Conservation (phyloP, 1,140 invertebrate species). For the Bombyx mandarina region DNA sequence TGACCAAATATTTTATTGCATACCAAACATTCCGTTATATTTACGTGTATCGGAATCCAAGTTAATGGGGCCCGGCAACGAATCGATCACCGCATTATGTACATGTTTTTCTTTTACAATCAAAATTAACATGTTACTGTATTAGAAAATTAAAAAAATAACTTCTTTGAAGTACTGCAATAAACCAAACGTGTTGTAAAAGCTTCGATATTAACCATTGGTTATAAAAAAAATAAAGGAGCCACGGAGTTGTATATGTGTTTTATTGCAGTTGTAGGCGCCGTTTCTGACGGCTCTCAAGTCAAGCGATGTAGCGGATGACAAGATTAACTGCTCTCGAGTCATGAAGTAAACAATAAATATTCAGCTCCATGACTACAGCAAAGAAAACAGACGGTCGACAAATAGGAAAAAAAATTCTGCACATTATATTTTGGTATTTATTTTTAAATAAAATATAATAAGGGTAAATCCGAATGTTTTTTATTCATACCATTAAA, state of each 20-base stretch:
- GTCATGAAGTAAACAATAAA: too few relatives aligned
- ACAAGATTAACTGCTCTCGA: background rate
- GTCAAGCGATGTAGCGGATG: background rate
- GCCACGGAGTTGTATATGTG: slow-evolving; percentile 29
- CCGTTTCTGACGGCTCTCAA: slow-evolving; percentile 21
- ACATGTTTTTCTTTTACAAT: slow-evolving; percentile 42
- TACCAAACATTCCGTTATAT: background rate
- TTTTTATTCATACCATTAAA: too few relatives aligned
- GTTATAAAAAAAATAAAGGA: slow-evolving; percentile 58
- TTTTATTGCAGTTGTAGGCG: slow-evolving; percentile 50
- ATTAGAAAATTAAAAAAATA: slow-evolving; percentile 22
- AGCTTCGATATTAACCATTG: slow-evolving; percentile 56
- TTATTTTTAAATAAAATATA: too few relatives aligned
- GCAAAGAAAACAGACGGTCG: too few relatives aligned
- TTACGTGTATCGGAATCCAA: background rate
- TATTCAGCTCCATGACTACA: too few relatives aligned
- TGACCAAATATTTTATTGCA: background rate
- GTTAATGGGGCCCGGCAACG: background rate
- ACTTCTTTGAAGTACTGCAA: slow-evolving; percentile 33
- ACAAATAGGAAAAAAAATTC: too few relatives aligned
- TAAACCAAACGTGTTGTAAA: slow-evolving; percentile 52
- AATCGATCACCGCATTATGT: slow-evolving; percentile 7
- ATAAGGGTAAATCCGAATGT: too few relatives aligned
- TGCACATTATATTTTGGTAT: too few relatives aligned
- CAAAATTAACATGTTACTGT: slow-evolving; percentile 56